Evolutionary conservation across 2,888 invertebrate genomes (phyloP).

Genomic region (Dasysyrphus albostriatus): DNA sequence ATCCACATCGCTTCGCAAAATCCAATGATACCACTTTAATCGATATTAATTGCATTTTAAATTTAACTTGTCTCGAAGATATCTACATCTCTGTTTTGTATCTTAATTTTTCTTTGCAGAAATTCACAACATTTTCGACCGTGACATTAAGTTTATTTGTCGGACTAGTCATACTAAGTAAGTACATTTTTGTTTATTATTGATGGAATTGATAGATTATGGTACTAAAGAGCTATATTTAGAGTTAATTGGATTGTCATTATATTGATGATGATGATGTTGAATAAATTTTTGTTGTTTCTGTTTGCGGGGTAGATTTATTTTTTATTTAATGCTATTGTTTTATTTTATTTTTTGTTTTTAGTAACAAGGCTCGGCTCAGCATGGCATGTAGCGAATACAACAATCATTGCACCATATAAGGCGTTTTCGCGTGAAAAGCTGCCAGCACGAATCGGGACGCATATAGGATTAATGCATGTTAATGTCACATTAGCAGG

Average conservation of each 20-base stretch:
- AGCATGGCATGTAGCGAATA: slow-evolving; percentile 95
- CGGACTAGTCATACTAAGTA: slow-evolving; percentile 96
- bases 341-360: slow-evolving; percentile 82
- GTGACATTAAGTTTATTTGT: slow-evolving; percentile 96
- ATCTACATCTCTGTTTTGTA: slow-evolving; percentile 28
- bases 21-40: slow-evolving; percentile 45
- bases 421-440: slow-evolving; percentile 95
- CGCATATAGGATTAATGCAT: slow-evolving; percentile 96
- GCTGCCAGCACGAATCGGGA: slow-evolving; percentile 94
- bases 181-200: slow-evolving; percentile 82
- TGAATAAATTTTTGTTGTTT: slow-evolving; percentile 8
- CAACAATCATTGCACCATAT: slow-evolving; percentile 93
- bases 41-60: slow-evolving; percentile 61
- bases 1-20: background rate
- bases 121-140: slow-evolving; percentile 95
- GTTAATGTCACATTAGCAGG: slow-evolving; percentile 97
- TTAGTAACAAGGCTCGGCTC: slow-evolving; percentile 95
- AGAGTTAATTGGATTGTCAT: slow-evolving; percentile 59
- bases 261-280: slow-evolving; percentile 21
- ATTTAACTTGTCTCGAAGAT: background rate
- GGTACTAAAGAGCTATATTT: slow-evolving; percentile 38
- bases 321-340: slow-evolving; percentile 10
- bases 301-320: slow-evolving; percentile 14
- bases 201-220: slow-evolving; percentile 29
- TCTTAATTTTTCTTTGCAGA: slow-evolving; percentile 85